Evolutionary conservation across 1,140 invertebrate genomes (phyloP).

Genomic region (Gonioctena quinquepunctata): DNA sequence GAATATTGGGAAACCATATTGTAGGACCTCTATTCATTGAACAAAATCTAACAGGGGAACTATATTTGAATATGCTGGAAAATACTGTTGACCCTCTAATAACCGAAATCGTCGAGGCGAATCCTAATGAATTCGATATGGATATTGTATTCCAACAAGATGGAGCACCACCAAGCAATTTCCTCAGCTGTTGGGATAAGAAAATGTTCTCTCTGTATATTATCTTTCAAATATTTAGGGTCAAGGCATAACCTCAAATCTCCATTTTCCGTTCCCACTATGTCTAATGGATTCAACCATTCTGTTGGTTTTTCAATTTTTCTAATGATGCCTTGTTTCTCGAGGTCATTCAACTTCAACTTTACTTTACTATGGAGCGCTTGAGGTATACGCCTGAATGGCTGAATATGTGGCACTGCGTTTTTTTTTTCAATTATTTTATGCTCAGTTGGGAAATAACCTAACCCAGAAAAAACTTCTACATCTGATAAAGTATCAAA

Average conservation of each 20-base stretch:
- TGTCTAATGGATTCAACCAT: background rate
- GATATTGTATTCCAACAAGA: too few species aligned
- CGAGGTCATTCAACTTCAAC: background rate
- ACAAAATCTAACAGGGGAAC: too few species aligned
- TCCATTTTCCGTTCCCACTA: background rate
- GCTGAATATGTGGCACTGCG: background rate
- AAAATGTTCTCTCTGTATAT: conserved; percentile 34
- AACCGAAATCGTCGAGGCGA: too few species aligned
- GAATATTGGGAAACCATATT: too few species aligned
- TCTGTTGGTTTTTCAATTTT: background rate
- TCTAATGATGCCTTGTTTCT: background rate
- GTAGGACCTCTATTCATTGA: too few species aligned
- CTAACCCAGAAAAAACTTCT: background rate
- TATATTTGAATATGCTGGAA: too few species aligned
- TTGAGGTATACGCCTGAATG: background rate
- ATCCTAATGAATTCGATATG: too few species aligned
- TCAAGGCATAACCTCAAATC: too few species aligned
- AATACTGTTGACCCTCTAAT: too few species aligned
- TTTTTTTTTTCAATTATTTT: conserved; percentile 25
- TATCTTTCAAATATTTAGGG: conserved; percentile 35
- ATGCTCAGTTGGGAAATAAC: background rate
- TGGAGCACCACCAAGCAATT: too few species aligned
- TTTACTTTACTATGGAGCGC: background rate
- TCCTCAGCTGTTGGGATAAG: conserved; percentile 37
- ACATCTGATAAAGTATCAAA: too few species aligned